These are phyloP conservation scores for Tarsius wallacei DNA, from an alignment of 2,797 vertebrate genomes.

Conservation along the genomic window DNA sequence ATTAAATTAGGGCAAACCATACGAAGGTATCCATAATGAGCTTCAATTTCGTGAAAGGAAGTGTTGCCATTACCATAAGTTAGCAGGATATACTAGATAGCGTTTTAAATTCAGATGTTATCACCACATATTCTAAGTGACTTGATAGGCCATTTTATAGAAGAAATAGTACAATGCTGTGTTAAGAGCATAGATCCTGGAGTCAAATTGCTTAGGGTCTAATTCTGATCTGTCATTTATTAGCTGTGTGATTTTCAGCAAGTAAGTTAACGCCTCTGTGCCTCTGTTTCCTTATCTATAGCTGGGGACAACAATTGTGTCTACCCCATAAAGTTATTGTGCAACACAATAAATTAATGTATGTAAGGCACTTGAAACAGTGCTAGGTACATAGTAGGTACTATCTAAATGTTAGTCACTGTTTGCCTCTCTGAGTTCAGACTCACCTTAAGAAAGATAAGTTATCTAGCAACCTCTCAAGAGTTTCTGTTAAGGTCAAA, in stretches of 20 bases:
- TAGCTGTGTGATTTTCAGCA: not conserved
- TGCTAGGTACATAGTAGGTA: not conserved
- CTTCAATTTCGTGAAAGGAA: slow-evolving; percentile 44
- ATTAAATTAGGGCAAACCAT: not conserved
- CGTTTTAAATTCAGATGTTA: slow-evolving; percentile 31
- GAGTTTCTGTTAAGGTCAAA: not conserved
- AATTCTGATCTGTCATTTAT: not conserved
- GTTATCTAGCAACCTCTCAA: not conserved
- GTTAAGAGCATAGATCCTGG: not conserved
- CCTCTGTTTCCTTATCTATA: not conserved
- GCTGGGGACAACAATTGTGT: not conserved
- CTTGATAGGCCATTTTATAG: not conserved
- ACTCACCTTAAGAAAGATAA: not conserved
- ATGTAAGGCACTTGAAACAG: not conserved
- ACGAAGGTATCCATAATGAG: not conserved
- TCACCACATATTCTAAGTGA: not conserved
- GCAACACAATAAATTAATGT: not conserved
- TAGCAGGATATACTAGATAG: not conserved
- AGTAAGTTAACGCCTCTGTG: not conserved
- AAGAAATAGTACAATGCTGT: not conserved
- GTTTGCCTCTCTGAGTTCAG: not conserved
- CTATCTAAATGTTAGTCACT: not conserved
- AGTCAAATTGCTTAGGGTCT: not conserved
- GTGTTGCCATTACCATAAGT: not conserved
- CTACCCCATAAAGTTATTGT: not conserved